Evolutionary conservation across 2,797 vertebrate genomes (phyloP), one percentile per base, ranked within the genome.

Genomic region (Odontamblyopus lacepedii): DNA sequence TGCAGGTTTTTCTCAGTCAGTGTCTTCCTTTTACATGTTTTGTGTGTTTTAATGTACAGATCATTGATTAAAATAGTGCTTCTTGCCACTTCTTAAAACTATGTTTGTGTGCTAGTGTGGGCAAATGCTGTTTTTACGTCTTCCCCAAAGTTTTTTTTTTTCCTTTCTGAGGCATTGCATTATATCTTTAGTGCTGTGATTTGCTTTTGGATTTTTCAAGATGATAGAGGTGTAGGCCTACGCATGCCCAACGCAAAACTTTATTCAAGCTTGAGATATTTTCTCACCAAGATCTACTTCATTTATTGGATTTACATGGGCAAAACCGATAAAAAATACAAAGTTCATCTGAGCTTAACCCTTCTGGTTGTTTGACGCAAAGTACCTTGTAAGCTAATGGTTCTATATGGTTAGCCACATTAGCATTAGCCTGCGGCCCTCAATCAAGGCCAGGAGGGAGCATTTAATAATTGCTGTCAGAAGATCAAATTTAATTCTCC

Each of bases 381-480:
- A 88, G 87, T 84, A 81, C 74, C 72, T 75, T 91, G 85, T 85
- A 89, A 85, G 85, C 89, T 90, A 82, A 75, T 83, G 79, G 84
- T 69, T 85, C 50, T 67, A 23, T 67, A 88, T 91, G 94, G 83
- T 90, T 94, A 95, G 94, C 94, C 92, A 92, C 85, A 85, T 93
- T 94, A 95, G 95, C 96, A 74, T 88, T 90, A 90, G 88, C 92
- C 92, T 87, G 92, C 93, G 89, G 94, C 95, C 95, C 94, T 95
- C 98, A 97, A 97, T 97, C 96, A 96, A 95, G 95, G 95, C 95
- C 96, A 96, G 96, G 95, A 96, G 97, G 96, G 96, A 98, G 95
- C 95, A 95, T 96, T 98, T 97, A 96, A 96, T 98, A 98, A 98
- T 97, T 97, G 96, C 96, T 98, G 97, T 98, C 97, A 98, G 95